phyloP scores from a whole-genome alignment of 2,113 vertebrate species.

The Scolopax mira region DNA sequence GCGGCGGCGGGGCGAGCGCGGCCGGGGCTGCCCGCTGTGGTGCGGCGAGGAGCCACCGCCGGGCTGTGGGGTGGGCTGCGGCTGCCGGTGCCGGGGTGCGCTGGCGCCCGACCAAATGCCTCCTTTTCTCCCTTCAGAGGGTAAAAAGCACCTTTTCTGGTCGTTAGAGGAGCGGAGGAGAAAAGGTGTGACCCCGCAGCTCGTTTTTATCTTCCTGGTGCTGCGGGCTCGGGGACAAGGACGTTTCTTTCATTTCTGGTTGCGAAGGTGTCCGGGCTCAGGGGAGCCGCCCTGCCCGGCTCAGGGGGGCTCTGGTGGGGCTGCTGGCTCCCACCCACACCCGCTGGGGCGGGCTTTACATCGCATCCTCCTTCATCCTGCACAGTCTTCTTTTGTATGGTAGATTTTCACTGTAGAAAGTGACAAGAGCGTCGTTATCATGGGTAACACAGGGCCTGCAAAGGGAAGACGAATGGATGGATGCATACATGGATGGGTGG shows the following conservation, averaged over 20 bases:
- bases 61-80: not conserved
- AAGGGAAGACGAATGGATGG: not conserved
- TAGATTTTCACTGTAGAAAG: not conserved
- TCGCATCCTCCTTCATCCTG: not conserved
- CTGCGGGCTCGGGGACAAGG: not conserved
- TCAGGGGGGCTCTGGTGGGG: not conserved
- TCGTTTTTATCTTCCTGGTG: rapidly evolving
- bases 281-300: not conserved
- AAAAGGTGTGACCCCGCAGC: too few relatives aligned
- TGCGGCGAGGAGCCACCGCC: not conserved
- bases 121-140: not conserved
- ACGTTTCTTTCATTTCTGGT: rapidly evolving
- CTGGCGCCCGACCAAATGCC: not conserved
- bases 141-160: not conserved
- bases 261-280: not conserved
- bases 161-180: rapidly evolving
- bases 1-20: not conserved
- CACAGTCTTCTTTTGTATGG: not conserved
- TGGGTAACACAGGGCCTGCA: not conserved
- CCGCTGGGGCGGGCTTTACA: not conserved
- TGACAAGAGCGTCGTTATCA: not conserved
- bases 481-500: not conserved
- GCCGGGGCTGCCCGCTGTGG: not conserved
- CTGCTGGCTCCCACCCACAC: not conserved
- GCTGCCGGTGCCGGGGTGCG: not conserved